Conservation (phyloP, 2,797 vertebrate species). For the Smutsia gigantea region DNA sequence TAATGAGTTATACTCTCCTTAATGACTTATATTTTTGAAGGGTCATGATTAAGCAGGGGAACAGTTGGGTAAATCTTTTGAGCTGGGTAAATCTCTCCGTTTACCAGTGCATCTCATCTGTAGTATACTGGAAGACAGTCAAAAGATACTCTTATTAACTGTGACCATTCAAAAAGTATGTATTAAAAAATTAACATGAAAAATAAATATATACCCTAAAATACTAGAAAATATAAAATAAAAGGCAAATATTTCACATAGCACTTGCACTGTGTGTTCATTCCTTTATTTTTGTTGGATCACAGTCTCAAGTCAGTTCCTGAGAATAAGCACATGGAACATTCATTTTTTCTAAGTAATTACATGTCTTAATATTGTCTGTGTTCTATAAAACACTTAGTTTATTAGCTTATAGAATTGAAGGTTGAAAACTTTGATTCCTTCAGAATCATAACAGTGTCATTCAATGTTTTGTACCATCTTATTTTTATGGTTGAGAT, state of each 20-base stretch:
- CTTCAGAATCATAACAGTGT: background rate
- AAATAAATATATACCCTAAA: background rate
- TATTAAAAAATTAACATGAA: background rate
- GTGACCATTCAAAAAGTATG: background rate
- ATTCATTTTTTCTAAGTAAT: background rate
- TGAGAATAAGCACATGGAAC: background rate
- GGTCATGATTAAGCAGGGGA: background rate
- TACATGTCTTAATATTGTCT: background rate
- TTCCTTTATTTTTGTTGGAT: background rate
- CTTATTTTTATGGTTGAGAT: background rate
- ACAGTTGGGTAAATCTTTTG: background rate
- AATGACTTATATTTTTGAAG: background rate
- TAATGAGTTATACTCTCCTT: background rate
- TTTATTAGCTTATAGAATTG: background rate
- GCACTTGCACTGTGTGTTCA: background rate
- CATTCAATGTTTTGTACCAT: background rate
- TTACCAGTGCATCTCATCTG: background rate
- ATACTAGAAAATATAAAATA: background rate
- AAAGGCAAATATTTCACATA: background rate
- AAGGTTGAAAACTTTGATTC: background rate
- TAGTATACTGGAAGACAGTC: background rate
- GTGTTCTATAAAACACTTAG: background rate
- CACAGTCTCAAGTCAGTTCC: background rate
- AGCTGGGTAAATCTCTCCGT: background rate
- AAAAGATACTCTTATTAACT: background rate